A percentile compares a stretch with the other conserved stretches of the same genome.
phyloP scores from a whole-genome alignment of 2,888 invertebrate species.

The Ptychoptera contaminata region DNA sequence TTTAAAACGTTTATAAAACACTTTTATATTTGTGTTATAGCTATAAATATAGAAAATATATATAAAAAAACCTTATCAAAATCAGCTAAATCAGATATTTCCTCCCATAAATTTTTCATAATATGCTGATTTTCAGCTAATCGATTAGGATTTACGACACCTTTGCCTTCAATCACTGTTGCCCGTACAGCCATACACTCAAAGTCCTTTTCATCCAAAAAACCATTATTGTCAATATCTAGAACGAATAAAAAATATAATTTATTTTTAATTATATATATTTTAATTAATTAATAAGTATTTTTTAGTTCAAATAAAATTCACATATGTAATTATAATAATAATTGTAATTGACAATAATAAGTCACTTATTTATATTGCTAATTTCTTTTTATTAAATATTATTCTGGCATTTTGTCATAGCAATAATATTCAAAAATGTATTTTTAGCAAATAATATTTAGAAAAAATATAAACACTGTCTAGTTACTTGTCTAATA shows the following conservation, averaged over 20 bases:
- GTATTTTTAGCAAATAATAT: too few species aligned
- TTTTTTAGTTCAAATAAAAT: too few species aligned
- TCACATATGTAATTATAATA: not conserved
- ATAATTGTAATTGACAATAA: too few species aligned
- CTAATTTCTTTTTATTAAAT: too few species aligned
- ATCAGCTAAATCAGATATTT: conserved; percentile 71
- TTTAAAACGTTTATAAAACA: too few species aligned
- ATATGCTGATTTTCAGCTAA: conserved; percentile 68
- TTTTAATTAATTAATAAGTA: not conserved
- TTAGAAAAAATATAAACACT: too few species aligned
- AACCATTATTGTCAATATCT: conserved; percentile 79
- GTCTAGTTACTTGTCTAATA: too few species aligned
- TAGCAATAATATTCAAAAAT: too few species aligned
- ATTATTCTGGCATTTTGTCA: too few species aligned
- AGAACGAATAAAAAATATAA: not conserved
- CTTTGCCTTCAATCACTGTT: conserved; percentile 68
- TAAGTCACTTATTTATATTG: too few species aligned
- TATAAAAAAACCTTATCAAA: conserved; percentile 56
- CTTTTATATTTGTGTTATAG: not conserved
- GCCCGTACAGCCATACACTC: conserved; percentile 67
- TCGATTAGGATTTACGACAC: conserved; percentile 54
- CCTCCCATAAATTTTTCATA: conserved; percentile 72
- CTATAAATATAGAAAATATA: not conserved
- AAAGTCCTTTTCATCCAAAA: conserved; percentile 66
- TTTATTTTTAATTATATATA: conserved; percentile 1